These are phyloP conservation scores for Pollenia labialis DNA, from an alignment of 2,888 invertebrate species.

Conservation along the genomic window DNA sequence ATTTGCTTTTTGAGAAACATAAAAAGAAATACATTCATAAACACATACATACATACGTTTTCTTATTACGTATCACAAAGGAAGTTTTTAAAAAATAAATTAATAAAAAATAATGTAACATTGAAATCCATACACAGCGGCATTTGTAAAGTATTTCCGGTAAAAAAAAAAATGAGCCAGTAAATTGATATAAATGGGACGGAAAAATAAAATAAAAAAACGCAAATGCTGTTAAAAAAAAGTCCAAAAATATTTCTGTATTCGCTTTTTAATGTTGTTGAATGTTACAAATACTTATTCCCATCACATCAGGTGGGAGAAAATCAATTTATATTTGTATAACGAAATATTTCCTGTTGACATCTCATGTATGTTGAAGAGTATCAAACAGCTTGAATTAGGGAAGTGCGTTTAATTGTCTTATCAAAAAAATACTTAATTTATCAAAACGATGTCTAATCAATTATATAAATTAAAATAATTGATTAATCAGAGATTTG, in stretches of 20 bases:
- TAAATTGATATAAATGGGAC: conserved; percentile 37
- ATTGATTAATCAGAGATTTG: too few relatives aligned
- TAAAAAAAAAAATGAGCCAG: conserved; percentile 14
- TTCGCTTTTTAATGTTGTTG: not conserved
- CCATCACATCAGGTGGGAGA: conserved; percentile 52
- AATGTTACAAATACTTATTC: conserved; percentile 28
- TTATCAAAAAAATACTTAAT: too few relatives aligned
- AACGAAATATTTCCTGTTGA: conserved; percentile 57
- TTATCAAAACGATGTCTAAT: too few relatives aligned
- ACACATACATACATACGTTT: not conserved
- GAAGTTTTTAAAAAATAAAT: not conserved
- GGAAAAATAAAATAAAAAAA: not conserved
- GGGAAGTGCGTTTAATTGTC: too few relatives aligned
- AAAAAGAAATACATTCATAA: not conserved
- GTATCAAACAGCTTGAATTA: too few relatives aligned
- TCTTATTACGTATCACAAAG: not conserved
- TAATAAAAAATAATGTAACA: conserved; percentile 22
- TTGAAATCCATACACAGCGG: conserved; percentile 49
- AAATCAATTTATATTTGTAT: conserved; percentile 64
- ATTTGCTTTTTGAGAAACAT: not conserved
- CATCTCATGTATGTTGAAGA: not conserved
- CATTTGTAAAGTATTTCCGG: conserved; percentile 34
- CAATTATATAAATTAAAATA: not conserved
- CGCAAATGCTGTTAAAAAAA: conserved; percentile 11
- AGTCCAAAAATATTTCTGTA: conserved; percentile 26